Conservation (phyloP, 1,140 invertebrate genomes). For the Cotesia chilonis region DNA sequence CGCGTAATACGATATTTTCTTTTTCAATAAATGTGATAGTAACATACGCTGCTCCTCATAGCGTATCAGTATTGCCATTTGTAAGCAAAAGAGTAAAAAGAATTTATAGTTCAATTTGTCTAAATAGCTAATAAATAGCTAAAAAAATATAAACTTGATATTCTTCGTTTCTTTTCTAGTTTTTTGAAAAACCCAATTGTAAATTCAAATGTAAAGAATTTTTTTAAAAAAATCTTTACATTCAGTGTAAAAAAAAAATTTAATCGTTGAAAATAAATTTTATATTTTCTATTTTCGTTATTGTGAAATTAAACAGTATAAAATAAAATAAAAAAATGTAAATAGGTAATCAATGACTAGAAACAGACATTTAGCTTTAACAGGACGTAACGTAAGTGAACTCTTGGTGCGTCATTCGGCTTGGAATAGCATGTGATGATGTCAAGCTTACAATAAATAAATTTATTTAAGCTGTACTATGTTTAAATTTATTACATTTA, state of each 20-base stretch:
- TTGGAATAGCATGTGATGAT: conserved; percentile 64
- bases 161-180: too few species aligned
- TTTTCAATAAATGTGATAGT: too few species aligned
- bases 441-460: conserved; percentile 51
- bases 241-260: background rate
- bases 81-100: too few species aligned
- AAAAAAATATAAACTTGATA: too few species aligned
- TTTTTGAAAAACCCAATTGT: too few species aligned
- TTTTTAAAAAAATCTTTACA: too few species aligned
- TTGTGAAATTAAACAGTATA: background rate
- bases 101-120: too few species aligned
- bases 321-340: background rate
- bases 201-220: too few species aligned
- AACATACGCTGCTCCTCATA: too few species aligned
- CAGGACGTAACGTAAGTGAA: conserved; percentile 26
- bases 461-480: background rate
- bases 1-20: too few species aligned
- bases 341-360: background rate
- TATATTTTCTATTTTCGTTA: background rate
- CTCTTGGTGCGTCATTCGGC: conserved; percentile 56
- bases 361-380: conserved; percentile 1
- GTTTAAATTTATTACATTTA: background rate
- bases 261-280: background rate
- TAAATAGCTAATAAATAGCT: too few species aligned
- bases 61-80: too few species aligned